Percentiles rank a stretch among this genome's conserved stretches.
Evolutionary conservation across 2,113 vertebrate genomes (phyloP).

Genomic region (Danionella cerebrum): DNA sequence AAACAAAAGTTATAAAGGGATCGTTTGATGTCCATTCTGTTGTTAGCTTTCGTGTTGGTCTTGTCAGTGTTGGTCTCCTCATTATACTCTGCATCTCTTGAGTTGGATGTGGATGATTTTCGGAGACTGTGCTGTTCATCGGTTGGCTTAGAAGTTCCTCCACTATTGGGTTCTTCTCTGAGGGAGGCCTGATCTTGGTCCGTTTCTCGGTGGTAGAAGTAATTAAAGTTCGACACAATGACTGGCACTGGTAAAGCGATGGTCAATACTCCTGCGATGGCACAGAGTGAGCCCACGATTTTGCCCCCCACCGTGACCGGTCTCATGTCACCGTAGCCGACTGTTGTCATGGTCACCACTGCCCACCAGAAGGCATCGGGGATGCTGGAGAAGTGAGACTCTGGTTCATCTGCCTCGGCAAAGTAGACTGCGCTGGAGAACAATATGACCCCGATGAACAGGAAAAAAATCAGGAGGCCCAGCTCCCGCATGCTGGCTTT

Average conservation of each 20-base stretch:
- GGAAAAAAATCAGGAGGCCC: slow-evolving; percentile 93
- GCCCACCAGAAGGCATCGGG: slow-evolving; percentile 98
- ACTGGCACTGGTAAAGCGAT: slow-evolving; percentile 94
- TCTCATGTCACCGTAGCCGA: slow-evolving; percentile 93
- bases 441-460: slow-evolving; percentile 93
- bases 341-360: slow-evolving; percentile 94
- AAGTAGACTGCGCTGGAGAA: slow-evolving; percentile 96
- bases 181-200: slow-evolving; percentile 82
- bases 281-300: slow-evolving; percentile 90
- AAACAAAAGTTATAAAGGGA: slow-evolving; percentile 89
- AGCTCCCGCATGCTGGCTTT: slow-evolving; percentile 95
- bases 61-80: slow-evolving; percentile 70
- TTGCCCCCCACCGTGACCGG: slow-evolving; percentile 91
- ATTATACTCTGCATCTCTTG: slow-evolving; percentile 65
- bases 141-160: background rate
- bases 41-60: slow-evolving; percentile 81
- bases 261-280: slow-evolving; percentile 90
- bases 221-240: slow-evolving; percentile 97
- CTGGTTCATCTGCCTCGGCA: slow-evolving; percentile 83
- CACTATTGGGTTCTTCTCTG: slow-evolving; percentile 72
- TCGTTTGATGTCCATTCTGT: slow-evolving; percentile 77
- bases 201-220: slow-evolving; percentile 94
- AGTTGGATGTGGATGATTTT: slow-evolving; percentile 63
- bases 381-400: slow-evolving; percentile 94
- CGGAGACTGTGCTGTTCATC: slow-evolving; percentile 66